Evolutionary conservation across 2,888 invertebrate species (phyloP).

Genomic region (Hyles lineata): DNA sequence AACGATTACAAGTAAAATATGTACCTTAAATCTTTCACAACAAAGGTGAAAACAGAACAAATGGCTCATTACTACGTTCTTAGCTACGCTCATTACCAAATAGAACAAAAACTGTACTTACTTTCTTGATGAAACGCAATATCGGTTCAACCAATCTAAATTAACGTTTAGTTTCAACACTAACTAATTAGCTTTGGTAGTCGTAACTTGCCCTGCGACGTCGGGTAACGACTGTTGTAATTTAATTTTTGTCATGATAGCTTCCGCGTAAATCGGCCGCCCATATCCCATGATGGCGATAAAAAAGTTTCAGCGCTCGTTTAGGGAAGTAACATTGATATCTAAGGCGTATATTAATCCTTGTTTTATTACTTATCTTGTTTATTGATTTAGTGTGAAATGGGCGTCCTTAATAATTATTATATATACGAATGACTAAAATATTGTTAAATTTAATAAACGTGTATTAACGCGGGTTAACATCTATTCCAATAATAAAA

Average conservation of each 20-base stretch:
- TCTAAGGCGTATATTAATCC: conserved; percentile 32
- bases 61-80: background rate
- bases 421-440: no score
- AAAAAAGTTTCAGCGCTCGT: conserved; percentile 46
- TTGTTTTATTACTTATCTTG: background rate
- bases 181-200: conserved; percentile 74
- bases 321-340: conserved; percentile 48
- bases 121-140: conserved; percentile 44
- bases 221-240: conserved; percentile 62
- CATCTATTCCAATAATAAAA: no score
- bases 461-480: no score
- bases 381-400: background rate
- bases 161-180: conserved; percentile 74
- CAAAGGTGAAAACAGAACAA: background rate
- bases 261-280: conserved; percentile 46
- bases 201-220: conserved; percentile 52
- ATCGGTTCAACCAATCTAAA: conserved; percentile 52
- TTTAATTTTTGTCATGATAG: conserved; percentile 67
- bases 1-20: no score
- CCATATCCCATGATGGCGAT: conserved; percentile 37
- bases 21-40: background rate
- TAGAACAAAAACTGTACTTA: background rate
- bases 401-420: background rate
- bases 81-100: background rate
- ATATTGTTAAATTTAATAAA: no score